A percentile compares a stretch with the other conserved stretches of the same genome.
phyloP scores from a whole-genome alignment of 2,888 invertebrate species.

The Andrena hattorfiana region DNA sequence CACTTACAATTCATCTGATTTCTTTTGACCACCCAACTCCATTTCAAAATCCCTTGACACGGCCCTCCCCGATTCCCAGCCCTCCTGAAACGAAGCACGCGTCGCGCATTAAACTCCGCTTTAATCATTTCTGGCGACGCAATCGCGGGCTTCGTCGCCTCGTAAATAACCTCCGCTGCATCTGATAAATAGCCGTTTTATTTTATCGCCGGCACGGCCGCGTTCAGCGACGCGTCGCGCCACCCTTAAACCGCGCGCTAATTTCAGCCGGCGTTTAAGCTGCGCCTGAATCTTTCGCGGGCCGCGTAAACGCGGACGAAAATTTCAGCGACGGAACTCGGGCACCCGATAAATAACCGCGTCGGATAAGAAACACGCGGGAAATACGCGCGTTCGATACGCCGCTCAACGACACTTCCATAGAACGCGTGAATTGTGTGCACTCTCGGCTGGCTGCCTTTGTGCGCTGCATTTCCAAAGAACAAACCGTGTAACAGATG shows the following conservation, averaged over 20 bases:
- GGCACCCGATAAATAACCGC: conserved; percentile 15
- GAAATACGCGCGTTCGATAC: background rate
- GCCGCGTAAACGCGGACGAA: background rate
- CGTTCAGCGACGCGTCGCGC: conserved; percentile 19
- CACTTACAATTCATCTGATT: background rate
- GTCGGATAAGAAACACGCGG: conserved; percentile 10
- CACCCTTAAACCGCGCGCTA: conserved; percentile 17
- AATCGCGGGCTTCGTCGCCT: conserved; percentile 29
- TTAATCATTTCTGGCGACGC: conserved; percentile 24
- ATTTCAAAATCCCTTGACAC: background rate
- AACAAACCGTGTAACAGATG: conserved; percentile 16
- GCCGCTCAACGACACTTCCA: background rate
- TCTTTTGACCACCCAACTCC: background rate
- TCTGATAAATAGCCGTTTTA: conserved; percentile 45
- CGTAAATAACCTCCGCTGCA: conserved; percentile 40
- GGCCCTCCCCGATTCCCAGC: background rate
- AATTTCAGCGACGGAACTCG: background rate
- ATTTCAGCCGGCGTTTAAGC: conserved; percentile 17
- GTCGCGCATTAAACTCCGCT: conserved; percentile 8
- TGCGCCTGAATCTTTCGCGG: background rate
- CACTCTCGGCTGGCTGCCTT: background rate
- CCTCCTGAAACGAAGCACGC: background rate
- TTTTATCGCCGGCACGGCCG: conserved; percentile 23
- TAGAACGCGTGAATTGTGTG: conserved; percentile 5
- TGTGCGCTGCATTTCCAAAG: background rate